Percentiles rank a stretch among this genome's conserved stretches.
phyloP scores from a whole-genome alignment of 2,888 invertebrate genomes.

The Drosophila anomelani region DNA sequence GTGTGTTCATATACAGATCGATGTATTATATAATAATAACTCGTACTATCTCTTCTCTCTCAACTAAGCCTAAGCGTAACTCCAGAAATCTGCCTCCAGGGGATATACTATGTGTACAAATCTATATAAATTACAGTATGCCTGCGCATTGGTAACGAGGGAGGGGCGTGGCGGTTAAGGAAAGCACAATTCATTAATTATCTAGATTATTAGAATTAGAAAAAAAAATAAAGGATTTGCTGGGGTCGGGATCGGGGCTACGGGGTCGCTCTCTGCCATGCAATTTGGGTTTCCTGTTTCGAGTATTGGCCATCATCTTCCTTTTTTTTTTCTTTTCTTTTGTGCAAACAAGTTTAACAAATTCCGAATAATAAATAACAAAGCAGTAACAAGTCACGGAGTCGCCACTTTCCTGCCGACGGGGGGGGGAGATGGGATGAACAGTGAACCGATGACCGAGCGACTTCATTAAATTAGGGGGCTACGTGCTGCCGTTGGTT shows the following conservation, averaged over 20 bases:
- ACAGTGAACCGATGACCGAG: background rate
- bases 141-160: constrained; percentile 34
- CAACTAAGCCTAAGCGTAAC: constrained; percentile 69
- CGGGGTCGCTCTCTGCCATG: constrained; percentile 6
- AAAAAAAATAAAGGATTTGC: constrained; percentile 1
- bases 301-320: constrained; percentile 30
- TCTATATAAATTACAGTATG: constrained; percentile 36
- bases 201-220: constrained; percentile 21
- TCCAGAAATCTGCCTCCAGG: constrained; percentile 48
- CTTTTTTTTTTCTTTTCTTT: constrained; percentile 15
- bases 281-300: constrained; percentile 14
- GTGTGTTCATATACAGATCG: constrained; percentile 60
- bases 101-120: constrained; percentile 31
- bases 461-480: constrained; percentile 11
- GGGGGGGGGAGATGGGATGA: background rate
- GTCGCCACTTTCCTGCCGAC: constrained; percentile 17
- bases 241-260: background rate
- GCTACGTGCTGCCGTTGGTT: constrained; percentile 13
- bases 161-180: background rate
- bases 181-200: constrained; percentile 44
- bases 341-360: constrained; percentile 60
- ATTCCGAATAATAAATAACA: constrained; percentile 65
- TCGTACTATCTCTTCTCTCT: constrained; percentile 33
- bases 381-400: constrained; percentile 45
- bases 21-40: constrained; percentile 73